Evolutionary conservation across 2,113 vertebrate species (phyloP), one percentile per base, ranked within the genome.

Genomic region (Cololabis saira): DNA sequence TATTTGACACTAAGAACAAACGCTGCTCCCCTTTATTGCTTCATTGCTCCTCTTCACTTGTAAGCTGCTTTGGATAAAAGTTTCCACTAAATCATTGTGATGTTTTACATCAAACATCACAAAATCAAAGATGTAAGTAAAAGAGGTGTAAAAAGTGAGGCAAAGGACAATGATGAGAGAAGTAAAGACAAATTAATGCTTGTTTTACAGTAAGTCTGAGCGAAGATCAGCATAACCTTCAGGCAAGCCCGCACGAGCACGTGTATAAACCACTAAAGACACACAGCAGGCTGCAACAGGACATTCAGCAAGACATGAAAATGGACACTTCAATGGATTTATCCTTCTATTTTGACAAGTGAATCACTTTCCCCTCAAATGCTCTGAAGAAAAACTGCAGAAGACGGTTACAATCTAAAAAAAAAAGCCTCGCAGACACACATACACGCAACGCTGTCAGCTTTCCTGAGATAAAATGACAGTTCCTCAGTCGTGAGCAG

Each of bases 361-460:
- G 15, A 0, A 0, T 47, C 58, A 19, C 55, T 15, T 69, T 41
- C 5, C 21, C 45, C 54, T 54, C 21, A 52, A 17, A 52, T 1
- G 62, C 37, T 63, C 41, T 67, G 63, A 49, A 30, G 61, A 27
- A 50, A 53, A 50, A 53, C 45, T 60, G 51, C 45, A 61, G 50
- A 60, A 61, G 40, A 59, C 61, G 80, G 74, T 82, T 86, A 80
- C 83, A 50, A 33, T 30, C 56, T 58, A 0, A 37, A 18, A 73
- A 63, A 63, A 52, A 57, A n/a, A n/a, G n/a, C n/a, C 47, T 66
- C 40, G 21, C 59, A 33, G 5, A 71, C 0, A 44, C 37, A 18
- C 21, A 45, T 45, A 44, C 24, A 37, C 45, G 10, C 40, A 71
- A 59, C 3, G 12, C 56, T 57, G 56, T 71, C 75, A 70, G 73